Evolutionary conservation across 2,888 invertebrate species (phyloP), one percentile per base, ranked within the genome.

Genomic region (Pharmacophagus antenor): DNA sequence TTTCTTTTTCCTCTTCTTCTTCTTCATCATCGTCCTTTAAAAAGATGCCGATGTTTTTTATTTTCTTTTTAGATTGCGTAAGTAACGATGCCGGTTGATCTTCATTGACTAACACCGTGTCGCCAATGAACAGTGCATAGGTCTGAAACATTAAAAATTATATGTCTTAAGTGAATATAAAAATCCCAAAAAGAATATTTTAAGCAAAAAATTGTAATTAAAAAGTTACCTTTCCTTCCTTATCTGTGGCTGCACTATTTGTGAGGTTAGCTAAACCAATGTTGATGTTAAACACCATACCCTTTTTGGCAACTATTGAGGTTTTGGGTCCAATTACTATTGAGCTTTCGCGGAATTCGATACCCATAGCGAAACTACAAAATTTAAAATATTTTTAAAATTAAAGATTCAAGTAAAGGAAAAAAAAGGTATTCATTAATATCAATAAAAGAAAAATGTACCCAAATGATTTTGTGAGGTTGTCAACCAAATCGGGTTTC

Each of bases 271-370:
- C 93, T 56, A 99, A 92, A 15, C 99, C 99, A 67, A 99, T 94
- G 76, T 97, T 97, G 8, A 99, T 93, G 80, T 99, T 99, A 77
- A 99, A 99, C 0, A 98, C 95, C 99, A 99, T 99, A 57, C 98
- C 97, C 83, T 98, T 98, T 72, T 94, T 95, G 0, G 95, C 94
- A 1, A 93, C 80, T 1, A 94, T 93, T 46, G 92, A 93, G 15
- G 96, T 96, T 92, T 99, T 99, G 0, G 97, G 96, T 0, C 96
- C 96, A 74, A 99, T 96, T 0, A 98, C 92, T 58, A 99, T 92
- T 0, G 97, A 96, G 70, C 96, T 96, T 83, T 99, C 99, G 58
- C 99, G 94, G 81, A 99, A 99, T 80, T 99, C 99, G 70, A 99
- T 97, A 7, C 99, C 99, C 95, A 97, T 99, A 0, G 95, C 98